Base-by-base conservation (phyloP, 2,888 invertebrate genomes). In the Agrochola macilenta region DNA sequence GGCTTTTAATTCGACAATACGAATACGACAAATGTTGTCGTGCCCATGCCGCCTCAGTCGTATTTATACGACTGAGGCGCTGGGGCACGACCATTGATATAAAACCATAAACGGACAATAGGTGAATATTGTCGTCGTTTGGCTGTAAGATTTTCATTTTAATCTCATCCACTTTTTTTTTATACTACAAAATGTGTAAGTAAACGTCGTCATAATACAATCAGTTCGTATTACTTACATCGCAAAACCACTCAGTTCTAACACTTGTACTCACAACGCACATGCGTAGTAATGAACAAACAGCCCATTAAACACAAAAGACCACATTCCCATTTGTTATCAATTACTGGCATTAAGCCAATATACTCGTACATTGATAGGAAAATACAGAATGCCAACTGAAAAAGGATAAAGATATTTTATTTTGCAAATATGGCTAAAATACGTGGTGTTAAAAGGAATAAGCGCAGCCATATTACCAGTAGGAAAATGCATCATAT, bases 321-420 rank as follows among this genome's bases (percentile, higher is more conserved):
- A 81, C 64, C 74, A 75, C 72, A 85, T 84, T 76, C 79, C 64
- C 70, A 74, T 87, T 85, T 73, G 76, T 89, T 89, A 88, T 89
- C 88, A 75, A 70, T 83, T 75, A 82, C 69, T 78, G 69, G 26
- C 70, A 74, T 71, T 71, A 81, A 43, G 46, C 30, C 30, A 75
- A 73, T 63, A 69, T 20, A n/a, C n/a, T n/a, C n/a, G n/a, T n/a
- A 73, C 66, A 73, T 60, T 68, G 23, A 61, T 69, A 81, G 73
- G 60, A 43, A 73, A 72, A 57, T 26, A 58, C 83, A 84, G 83
- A 73, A 84, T 23, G 2, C 9, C 72, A 72, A 83, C 63, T 58
- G 5, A 7, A 30, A 14, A 52, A 46, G 4, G 46, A 46, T 46
- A 46, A 35, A 35, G 35, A 35, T 35, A 35, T 11, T 11, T 43